Base-by-base conservation (phyloP, 2,888 invertebrate genomes). In the Lypha dubia region DNA sequence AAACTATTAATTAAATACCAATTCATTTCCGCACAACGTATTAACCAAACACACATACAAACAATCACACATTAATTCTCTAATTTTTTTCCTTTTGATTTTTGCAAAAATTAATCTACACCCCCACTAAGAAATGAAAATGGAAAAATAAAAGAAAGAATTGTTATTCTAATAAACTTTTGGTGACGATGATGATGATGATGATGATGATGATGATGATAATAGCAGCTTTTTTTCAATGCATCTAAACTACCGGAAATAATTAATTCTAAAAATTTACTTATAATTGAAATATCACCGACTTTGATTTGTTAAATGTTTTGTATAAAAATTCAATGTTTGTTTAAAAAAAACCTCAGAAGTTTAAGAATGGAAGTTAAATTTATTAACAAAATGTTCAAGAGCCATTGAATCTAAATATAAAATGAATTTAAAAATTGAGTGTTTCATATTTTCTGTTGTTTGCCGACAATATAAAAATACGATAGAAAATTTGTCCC, bases 1-100 rank as follows among this genome's bases (percentile, higher is more conserved):
- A 91, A 91, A 91, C 91, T 91, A 91, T 91, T 91, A 91, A 91
- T 91, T 91, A 91, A 91, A 91, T 91, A 91, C 89, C 90, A 91
- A 91, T 90, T 91, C 90, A 90, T 91, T 91, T 90, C 90, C 90
- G 89, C 88, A 89, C 89, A 89, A 87, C 88, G 65, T 79, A 80
- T 71, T 56, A 65, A 63, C 46, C 85, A 83, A 81, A 86, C 87
- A 77, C 81, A 77, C 63, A 6, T 41, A 65, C 22, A 49, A 70
- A 58, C 17, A 68, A 13, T 22, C 22, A 13, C 9, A n/a, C 35
- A 38, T 9, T 65, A 28, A 49, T 20, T 28, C 17, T 5, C 32
- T 32, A 22, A 3, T 46, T 63, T 49, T 49, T 63, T 41, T n/a
- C n/a, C 38, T 11, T 32, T 5, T 22, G 35, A 62, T 46, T 71